These are phyloP conservation scores for Aurelia sp. DNA, from an alignment of 30 jellyfish, hydroid and myxozoan species.

Conservation along the genomic window DNA sequence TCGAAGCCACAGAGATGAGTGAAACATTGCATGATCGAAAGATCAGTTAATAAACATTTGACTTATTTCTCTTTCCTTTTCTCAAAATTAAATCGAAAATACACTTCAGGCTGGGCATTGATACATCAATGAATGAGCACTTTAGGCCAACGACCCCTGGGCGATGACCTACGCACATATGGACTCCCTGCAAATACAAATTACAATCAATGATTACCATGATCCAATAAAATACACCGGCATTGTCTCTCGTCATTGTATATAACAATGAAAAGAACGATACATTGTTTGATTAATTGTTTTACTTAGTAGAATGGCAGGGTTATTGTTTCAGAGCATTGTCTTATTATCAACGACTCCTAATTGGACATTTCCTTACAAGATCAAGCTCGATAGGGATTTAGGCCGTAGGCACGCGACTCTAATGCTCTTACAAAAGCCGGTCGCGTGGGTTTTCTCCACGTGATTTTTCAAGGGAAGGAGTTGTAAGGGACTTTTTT, in stretches of 20 bases:
- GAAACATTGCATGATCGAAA: too few relatives aligned
- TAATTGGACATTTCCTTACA: constrained; percentile 21
- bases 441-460: constrained; percentile 47
- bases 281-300: too few relatives aligned
- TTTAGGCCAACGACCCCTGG: neutral
- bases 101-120: neutral
- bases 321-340: too few relatives aligned
- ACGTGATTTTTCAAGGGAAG: neutral
- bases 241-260: neutral
- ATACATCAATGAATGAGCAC: neutral
- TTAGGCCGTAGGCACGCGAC: constrained; percentile 59
- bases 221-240: constrained; percentile 2
- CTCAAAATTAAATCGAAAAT: neutral
- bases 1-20: too few relatives aligned
- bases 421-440: constrained; percentile 45
- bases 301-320: too few relatives aligned
- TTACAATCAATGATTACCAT: neutral
- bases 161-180: neutral
- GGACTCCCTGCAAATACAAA: constrained; percentile 19
- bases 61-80: neutral
- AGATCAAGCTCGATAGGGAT: constrained; percentile 21
- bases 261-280: too few relatives aligned
- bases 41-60: neutral
- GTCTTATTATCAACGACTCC: too few relatives aligned
- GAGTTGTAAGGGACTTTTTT: neutral